Percentiles rank a stretch among this genome's conserved stretches.
Conservation (phyloP, 2,113 vertebrate genomes). For the Cyprinodon tularosa region DNA sequence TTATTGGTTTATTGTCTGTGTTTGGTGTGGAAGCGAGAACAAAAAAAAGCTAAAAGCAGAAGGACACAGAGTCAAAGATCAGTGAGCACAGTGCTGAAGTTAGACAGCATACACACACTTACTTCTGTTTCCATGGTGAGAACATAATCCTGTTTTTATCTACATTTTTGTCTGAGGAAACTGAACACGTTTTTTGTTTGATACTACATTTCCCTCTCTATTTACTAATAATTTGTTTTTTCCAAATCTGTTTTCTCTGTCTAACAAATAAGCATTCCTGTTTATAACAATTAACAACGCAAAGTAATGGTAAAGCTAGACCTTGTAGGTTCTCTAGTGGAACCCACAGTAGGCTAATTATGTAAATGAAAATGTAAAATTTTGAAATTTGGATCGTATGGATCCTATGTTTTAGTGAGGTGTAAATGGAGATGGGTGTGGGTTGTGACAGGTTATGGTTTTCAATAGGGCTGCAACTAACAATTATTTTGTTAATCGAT, state of each 20-base stretch:
- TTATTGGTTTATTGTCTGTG: background rate
- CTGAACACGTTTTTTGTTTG: background rate
- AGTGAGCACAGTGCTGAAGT: background rate
- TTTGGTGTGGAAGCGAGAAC: background rate
- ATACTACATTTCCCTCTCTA: background rate
- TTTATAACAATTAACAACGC: too few species aligned
- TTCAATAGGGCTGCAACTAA: too few species aligned
- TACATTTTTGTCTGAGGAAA: background rate
- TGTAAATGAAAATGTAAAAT: background rate
- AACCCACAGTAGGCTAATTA: background rate
- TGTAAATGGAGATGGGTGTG: background rate
- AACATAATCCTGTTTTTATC: constrained; percentile 1
- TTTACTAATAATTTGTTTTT: background rate
- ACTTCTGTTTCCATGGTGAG: background rate
- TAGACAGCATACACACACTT: background rate
- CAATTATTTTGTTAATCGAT: too few species aligned
- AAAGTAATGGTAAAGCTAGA: background rate
- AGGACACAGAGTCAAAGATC: background rate
- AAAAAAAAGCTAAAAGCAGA: background rate
- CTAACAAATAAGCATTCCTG: background rate
- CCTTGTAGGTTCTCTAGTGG: background rate
- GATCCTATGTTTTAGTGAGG: background rate
- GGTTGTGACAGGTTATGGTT: background rate
- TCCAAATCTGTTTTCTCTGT: background rate
- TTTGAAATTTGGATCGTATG: background rate